These are phyloP conservation scores for Masticophis lateralis DNA, from an alignment of 2,797 vertebrate genomes.

Conservation along the genomic window DNA sequence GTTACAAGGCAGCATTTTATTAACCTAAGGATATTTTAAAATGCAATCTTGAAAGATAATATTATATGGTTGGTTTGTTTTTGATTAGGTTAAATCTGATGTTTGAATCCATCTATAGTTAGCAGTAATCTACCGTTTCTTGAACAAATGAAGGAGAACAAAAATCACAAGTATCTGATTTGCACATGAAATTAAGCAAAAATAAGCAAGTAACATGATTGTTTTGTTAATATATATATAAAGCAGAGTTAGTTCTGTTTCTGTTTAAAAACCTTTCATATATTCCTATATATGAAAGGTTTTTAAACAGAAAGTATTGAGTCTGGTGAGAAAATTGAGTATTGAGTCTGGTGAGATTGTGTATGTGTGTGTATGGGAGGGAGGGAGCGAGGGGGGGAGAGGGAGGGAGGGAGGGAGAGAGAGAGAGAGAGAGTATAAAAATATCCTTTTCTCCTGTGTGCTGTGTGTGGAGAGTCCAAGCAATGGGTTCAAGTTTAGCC, in stretches of 20 bases:
- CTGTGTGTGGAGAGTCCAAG: no score
- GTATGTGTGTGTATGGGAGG: no score
- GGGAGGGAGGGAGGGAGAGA: no score
- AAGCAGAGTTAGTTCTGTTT: not conserved
- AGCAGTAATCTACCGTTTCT: not conserved
- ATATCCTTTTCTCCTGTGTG: no score
- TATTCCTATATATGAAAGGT: no score
- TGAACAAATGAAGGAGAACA: not conserved
- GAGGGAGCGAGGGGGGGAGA: no score
- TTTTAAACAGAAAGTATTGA: no score
- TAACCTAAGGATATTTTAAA: not conserved
- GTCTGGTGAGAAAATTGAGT: not conserved
- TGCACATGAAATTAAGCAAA: not conserved
- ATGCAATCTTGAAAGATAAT: not conserved
- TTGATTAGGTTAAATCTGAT: not conserved
- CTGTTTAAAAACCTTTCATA: not conserved
- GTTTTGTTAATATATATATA: not conserved
- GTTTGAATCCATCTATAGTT: not conserved
- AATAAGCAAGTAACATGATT: not conserved
- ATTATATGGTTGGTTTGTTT: not conserved
- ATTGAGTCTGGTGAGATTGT: not conserved
- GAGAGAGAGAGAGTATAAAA: no score
- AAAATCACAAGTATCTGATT: not conserved
- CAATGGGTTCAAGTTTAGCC: no score
- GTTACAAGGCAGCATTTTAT: no score